These are phyloP conservation scores for Galerucella calmariensis DNA, from an alignment of 2,888 invertebrate genomes.

Conservation along the genomic window DNA sequence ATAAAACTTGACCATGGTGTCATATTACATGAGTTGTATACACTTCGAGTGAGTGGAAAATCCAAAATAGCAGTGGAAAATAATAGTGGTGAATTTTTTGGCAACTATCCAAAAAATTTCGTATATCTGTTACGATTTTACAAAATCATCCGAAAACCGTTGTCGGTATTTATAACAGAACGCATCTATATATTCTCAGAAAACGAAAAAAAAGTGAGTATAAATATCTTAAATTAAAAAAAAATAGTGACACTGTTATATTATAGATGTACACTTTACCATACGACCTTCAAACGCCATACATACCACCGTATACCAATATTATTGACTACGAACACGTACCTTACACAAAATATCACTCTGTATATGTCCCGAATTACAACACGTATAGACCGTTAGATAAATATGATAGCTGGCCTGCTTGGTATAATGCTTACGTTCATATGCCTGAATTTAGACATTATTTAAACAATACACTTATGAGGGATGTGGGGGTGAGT, in stretches of 20 bases:
- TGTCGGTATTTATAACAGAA: constrained; percentile 32
- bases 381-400: constrained; percentile 47
- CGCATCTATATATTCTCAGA: constrained; percentile 4
- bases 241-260: background rate
- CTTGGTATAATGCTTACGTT: constrained; percentile 49
- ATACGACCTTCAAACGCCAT: constrained; percentile 47
- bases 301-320: constrained; percentile 40
- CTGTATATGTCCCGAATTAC: constrained; percentile 49
- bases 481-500: constrained; percentile 52
- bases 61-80: constrained; percentile 26
- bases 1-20: background rate
- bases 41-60: background rate
- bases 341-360: constrained; percentile 50
- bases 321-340: constrained; percentile 50
- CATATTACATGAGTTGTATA: background rate
- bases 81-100: constrained; percentile 33
- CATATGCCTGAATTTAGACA: constrained; percentile 48
- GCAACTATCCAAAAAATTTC: constrained; percentile 38
- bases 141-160: constrained; percentile 33
- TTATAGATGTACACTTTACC: constrained; percentile 38
- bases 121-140: constrained; percentile 40
- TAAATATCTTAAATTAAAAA: background rate
- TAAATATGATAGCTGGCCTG: constrained; percentile 51
- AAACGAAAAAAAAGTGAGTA: background rate
- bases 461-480: constrained; percentile 51